Conservation (phyloP, 2,888 invertebrate species). For the Microctonus aethiopoides region DNA sequence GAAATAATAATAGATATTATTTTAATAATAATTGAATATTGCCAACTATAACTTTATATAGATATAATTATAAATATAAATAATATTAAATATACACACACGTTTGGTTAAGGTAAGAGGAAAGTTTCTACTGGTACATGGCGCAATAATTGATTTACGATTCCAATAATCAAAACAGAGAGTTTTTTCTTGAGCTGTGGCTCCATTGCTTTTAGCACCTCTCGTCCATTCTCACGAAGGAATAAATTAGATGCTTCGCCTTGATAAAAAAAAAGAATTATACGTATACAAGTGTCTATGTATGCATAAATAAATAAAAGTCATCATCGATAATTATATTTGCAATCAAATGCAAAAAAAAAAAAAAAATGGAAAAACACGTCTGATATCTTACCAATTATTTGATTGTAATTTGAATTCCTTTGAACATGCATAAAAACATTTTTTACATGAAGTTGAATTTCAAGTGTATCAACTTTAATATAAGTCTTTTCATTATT, state of each 20-base stretch:
- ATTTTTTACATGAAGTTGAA: conserved; percentile 73
- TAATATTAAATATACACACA: no score
- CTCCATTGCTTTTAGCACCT: conserved; percentile 77
- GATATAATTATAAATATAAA: no score
- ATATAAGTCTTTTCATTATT: conserved; percentile 70
- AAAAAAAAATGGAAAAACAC: no score
- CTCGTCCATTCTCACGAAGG: conserved; percentile 76
- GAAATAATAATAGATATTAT: background rate
- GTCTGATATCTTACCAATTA: conserved; percentile 75
- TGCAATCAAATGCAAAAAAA: conserved; percentile 6
- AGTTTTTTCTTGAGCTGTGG: conserved; percentile 76
- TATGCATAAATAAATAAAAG: background rate
- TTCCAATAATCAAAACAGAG: conserved; percentile 72
- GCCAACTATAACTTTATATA: background rate
- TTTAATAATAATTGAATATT: conserved; percentile 6
- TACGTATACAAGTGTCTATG: background rate
- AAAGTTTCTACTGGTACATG: conserved; percentile 75
- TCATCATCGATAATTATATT: background rate
- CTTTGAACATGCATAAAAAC: conserved; percentile 75
- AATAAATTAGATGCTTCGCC: conserved; percentile 80
- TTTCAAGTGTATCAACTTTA: conserved; percentile 73
- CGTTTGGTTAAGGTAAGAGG: conserved; percentile 67
- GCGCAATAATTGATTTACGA: conserved; percentile 75
- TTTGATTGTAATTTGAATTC: conserved; percentile 77
- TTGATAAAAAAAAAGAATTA: conserved; percentile 58